A percentile compares a stretch with the other conserved stretches of the same genome.
These are phyloP conservation scores for Bradypodion ventrale DNA, from an alignment of 2,797 vertebrate species.

Conservation along the genomic window DNA sequence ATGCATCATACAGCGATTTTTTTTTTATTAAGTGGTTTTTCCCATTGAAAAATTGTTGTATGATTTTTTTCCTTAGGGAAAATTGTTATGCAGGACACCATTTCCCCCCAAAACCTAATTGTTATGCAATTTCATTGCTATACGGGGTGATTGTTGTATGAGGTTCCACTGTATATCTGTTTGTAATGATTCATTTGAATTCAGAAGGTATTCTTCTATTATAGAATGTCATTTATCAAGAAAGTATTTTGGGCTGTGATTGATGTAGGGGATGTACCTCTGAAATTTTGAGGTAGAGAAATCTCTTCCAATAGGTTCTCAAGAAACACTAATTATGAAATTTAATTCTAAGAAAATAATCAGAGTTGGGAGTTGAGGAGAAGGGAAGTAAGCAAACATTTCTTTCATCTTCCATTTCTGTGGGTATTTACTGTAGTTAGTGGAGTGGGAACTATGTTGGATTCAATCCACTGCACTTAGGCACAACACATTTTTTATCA, in stretches of 20 bases:
- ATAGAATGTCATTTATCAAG: neutral
- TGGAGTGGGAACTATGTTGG: neutral
- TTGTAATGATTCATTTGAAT: neutral
- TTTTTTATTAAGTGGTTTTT: no score
- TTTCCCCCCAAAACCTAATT: no score
- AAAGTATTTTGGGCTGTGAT: neutral
- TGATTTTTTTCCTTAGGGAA: no score
- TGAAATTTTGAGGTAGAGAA: neutral
- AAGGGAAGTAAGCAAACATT: neutral
- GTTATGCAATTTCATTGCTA: no score
- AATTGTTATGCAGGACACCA: no score
- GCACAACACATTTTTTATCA: neutral
- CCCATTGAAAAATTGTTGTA: no score
- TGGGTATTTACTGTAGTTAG: neutral
- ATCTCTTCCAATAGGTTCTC: neutral
- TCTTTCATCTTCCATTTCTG: neutral
- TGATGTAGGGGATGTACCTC: neutral
- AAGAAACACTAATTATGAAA: no score
- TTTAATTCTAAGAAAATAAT: no score
- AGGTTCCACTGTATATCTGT: no score
- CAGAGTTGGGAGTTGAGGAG: neutral
- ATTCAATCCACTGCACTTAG: neutral
- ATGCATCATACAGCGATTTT: no score
- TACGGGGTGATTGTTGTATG: no score
- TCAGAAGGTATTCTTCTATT: neutral